These are phyloP conservation scores for Arctocebus calabarensis DNA, from an alignment of 2,797 vertebrate genomes.

Conservation along the genomic window DNA sequence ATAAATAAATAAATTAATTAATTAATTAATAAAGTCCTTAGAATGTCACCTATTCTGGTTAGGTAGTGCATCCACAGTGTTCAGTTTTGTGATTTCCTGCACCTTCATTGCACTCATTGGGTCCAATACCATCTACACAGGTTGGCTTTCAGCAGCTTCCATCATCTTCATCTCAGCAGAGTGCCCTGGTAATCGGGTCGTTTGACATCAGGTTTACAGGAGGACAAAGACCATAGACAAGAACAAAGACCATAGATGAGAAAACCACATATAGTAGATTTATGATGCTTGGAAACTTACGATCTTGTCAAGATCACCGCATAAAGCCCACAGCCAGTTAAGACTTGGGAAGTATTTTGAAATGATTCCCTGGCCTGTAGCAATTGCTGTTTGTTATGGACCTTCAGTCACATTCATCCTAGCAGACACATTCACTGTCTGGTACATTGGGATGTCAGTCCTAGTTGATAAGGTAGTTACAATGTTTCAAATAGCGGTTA, in stretches of 20 bases:
- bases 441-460: neutral
- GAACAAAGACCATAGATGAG: neutral
- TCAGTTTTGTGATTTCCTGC: neutral
- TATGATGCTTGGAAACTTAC: neutral
- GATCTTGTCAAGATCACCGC: neutral
- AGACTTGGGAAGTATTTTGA: neutral
- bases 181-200: neutral
- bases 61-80: no score
- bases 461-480: neutral
- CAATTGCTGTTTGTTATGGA: neutral
- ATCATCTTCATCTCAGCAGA: neutral
- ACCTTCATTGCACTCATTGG: neutral
- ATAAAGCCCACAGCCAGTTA: neutral
- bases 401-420: no score
- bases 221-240: neutral
- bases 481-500: neutral
- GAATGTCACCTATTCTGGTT: neutral
- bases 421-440: no score
- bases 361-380: neutral
- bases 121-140: neutral
- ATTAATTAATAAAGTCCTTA: neutral
- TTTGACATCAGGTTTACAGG: neutral
- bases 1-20: neutral
- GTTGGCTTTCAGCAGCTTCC: neutral
- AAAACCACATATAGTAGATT: neutral